phyloP scores from a whole-genome alignment of 2,888 invertebrate species.

The Pterostichus madidus region DNA sequence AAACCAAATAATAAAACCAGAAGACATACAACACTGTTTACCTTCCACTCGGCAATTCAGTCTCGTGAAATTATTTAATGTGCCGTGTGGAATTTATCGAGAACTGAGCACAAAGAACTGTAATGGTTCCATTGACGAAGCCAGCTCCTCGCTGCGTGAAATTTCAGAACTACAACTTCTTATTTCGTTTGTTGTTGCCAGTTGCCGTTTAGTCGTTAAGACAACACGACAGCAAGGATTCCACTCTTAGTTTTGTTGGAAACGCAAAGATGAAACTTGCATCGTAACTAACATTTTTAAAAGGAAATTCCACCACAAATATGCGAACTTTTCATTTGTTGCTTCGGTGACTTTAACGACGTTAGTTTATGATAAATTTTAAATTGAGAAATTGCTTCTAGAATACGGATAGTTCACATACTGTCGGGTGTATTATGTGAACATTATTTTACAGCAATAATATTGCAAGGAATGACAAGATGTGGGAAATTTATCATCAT shows the following conservation, averaged over 20 bases:
- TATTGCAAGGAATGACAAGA: no score
- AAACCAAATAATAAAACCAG: constrained; percentile 11
- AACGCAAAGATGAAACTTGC: neutral
- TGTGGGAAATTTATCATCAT: no score
- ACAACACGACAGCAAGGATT: constrained; percentile 8
- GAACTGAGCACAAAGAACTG: constrained; percentile 14
- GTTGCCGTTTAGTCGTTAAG: constrained; percentile 20
- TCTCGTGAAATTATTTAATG: constrained; percentile 34
- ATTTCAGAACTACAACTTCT: constrained; percentile 6
- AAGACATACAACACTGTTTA: constrained; percentile 11
- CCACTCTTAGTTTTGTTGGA: neutral
- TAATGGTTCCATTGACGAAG: neutral
- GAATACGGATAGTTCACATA: no score
- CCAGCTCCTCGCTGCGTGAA: neutral
- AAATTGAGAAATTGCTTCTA: neutral
- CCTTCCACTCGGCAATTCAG: constrained; percentile 4
- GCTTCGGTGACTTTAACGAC: neutral
- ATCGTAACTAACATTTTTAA: constrained; percentile 26
- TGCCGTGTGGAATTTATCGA: constrained; percentile 33
- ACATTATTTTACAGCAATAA: no score
- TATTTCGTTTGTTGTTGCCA: neutral
- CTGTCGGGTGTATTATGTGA: no score
- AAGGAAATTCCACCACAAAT: constrained; percentile 21
- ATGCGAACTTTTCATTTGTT: neutral
- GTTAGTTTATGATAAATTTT: constrained; percentile 10